phyloP scores from a whole-genome alignment of 2,113 vertebrate genomes.

The Recurvirostra avosetta region DNA sequence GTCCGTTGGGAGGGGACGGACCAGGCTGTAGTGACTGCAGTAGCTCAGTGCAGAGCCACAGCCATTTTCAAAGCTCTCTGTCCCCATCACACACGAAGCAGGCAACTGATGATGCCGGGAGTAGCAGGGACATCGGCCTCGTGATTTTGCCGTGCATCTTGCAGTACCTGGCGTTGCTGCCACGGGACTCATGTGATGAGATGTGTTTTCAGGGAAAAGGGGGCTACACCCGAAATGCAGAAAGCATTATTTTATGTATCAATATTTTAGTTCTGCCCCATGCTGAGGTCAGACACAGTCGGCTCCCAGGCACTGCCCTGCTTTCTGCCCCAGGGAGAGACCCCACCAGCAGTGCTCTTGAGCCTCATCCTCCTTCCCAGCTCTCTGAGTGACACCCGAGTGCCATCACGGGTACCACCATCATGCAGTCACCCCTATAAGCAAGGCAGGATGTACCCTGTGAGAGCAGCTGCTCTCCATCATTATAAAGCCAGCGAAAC shows the following conservation, averaged over 20 bases:
- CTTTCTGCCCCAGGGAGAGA: background rate
- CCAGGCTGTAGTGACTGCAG: too few relatives aligned
- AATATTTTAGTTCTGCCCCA: background rate
- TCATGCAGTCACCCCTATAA: background rate
- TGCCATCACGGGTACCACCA: background rate
- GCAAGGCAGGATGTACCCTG: background rate
- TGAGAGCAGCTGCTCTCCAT: background rate
- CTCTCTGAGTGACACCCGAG: background rate
- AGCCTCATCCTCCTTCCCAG: background rate
- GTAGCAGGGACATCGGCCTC: accelerated
- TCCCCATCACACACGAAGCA: background rate
- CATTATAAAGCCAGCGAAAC: background rate
- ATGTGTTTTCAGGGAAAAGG: background rate
- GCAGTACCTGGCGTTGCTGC: background rate
- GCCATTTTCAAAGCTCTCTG: accelerated
- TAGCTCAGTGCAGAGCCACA: background rate
- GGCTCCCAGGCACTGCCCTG: background rate
- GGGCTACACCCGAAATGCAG: background rate
- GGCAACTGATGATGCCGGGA: accelerated
- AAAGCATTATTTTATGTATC: background rate
- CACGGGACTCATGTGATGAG: accelerated
- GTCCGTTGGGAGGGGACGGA: background rate
- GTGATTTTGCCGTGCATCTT: background rate
- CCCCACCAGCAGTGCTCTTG: background rate
- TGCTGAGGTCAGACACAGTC: accelerated